phyloP scores from a whole-genome alignment of 2,797 vertebrate species.

The Spatula clypeata region DNA sequence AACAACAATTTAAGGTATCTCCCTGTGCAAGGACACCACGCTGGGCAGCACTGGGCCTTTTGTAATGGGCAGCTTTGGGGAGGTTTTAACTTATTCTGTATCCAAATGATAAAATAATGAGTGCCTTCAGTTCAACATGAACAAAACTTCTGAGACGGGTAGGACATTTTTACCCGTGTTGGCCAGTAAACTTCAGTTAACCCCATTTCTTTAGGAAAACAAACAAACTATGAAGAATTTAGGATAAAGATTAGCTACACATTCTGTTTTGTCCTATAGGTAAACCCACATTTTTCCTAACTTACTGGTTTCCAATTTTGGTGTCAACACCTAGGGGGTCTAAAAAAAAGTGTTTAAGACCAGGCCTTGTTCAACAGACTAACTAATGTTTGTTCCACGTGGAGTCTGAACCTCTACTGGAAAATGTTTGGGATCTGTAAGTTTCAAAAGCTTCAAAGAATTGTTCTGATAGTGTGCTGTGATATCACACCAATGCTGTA shows the following conservation, averaged over 20 bases:
- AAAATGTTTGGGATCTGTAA: neutral
- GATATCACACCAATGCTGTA: neutral
- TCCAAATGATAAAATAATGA: neutral
- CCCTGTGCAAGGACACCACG: neutral
- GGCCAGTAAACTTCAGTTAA: neutral
- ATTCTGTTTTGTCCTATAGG: neutral
- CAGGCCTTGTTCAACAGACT: neutral
- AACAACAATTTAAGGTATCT: neutral
- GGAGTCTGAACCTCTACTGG: neutral
- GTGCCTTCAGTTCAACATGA: neutral
- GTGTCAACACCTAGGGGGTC: neutral
- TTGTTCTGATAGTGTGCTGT: neutral
- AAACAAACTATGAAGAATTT: neutral
- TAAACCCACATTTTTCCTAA: neutral
- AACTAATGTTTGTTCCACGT: fast-evolving
- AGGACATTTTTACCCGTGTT: neutral
- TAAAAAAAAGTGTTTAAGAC: neutral
- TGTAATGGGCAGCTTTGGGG: neutral
- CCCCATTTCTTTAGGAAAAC: neutral
- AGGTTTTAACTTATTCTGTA: neutral
- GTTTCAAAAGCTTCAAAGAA: neutral
- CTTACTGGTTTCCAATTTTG: neutral
- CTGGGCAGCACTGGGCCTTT: neutral
- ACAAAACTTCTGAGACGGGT: neutral
- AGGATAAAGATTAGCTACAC: neutral